Conservation (phyloP, 1,140 invertebrate species). For the Eurosta solidaginis region DNA sequence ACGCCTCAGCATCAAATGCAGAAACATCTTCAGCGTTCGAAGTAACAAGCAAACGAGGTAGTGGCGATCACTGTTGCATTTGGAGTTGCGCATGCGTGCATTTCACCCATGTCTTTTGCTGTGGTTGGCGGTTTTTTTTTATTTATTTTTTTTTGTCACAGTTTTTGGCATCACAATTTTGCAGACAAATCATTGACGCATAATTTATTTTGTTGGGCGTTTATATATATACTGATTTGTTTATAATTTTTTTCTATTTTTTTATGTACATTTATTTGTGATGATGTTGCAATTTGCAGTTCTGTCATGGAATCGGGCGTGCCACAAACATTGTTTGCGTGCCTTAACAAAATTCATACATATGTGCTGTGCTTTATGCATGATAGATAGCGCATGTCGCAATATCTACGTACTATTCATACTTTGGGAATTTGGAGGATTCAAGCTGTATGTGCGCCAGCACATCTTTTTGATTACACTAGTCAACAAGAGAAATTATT, state of each 20-base stretch:
- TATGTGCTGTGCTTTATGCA: background rate
- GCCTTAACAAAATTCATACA: background rate
- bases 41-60: background rate
- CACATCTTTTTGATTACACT: background rate
- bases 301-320: background rate
- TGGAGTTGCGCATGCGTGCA: background rate
- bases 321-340: background rate
- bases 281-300: background rate
- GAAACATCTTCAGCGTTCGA: slow-evolving; percentile 13
- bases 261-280: background rate
- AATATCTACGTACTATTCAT: background rate
- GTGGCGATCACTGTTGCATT: background rate
- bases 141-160: background rate
- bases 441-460: background rate
- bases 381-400: background rate
- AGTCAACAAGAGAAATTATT: too few relatives aligned
- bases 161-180: background rate
- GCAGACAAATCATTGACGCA: background rate
- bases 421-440: slow-evolving; percentile 1
- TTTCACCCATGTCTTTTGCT: background rate
- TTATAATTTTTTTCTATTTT: background rate
- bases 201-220: slow-evolving; percentile 16
- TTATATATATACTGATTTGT: too few relatives aligned
- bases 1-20: background rate
- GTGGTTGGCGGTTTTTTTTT: background rate